A percentile compares a stretch with the other conserved stretches of the same genome.
These are phyloP conservation scores for Dipodomys merriami DNA, from an alignment of 2,113 vertebrate species.

Conservation along the genomic window DNA sequence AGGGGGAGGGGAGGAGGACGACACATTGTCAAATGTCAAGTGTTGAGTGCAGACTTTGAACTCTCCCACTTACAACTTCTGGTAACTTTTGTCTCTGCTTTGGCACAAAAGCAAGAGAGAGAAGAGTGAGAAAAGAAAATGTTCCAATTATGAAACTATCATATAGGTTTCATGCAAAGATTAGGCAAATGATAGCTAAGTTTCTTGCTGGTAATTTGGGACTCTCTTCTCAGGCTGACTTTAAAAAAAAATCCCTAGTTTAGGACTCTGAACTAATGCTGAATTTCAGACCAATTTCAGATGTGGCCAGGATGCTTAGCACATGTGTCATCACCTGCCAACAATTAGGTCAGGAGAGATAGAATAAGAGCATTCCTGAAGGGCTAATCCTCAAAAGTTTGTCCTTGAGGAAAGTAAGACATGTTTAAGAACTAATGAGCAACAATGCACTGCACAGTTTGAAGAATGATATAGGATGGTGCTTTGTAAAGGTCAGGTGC, in stretches of 20 bases:
- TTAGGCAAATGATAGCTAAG: constrained; percentile 16
- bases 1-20: background rate
- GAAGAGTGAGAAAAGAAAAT: background rate
- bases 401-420: background rate
- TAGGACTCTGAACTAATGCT: background rate
- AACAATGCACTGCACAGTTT: accelerated
- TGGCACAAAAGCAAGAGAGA: background rate
- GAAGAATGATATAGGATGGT: no score
- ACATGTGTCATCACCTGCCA: background rate
- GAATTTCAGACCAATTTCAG: background rate
- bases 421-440: background rate
- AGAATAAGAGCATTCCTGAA: background rate
- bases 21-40: constrained; percentile 68
- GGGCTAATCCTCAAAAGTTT: background rate
- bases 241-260: background rate
- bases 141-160: background rate
- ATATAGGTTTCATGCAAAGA: constrained; percentile 33
- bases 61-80: constrained; percentile 68
- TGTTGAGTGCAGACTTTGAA: constrained; percentile 64
- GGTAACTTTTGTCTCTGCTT: constrained; percentile 65
- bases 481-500: background rate
- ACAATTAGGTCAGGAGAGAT: accelerated
- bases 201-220: background rate
- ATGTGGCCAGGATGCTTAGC: accelerated
- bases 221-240: background rate